phyloP scores from a whole-genome alignment of 2,888 invertebrate genomes.

The Eupeodes luniger region DNA sequence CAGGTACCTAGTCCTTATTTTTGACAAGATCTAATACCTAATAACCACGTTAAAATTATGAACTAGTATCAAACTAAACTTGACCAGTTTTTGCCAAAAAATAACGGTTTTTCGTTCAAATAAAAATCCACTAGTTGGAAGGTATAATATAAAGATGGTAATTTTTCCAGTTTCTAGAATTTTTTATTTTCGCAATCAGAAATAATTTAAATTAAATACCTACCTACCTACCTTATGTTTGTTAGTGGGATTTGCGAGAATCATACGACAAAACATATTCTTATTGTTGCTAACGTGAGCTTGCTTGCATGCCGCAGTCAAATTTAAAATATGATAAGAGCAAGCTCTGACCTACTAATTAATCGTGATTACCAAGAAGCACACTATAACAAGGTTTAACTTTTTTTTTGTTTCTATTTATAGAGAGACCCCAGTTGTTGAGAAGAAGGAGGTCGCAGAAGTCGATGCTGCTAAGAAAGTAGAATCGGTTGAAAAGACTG shows the following conservation, averaged over 20 bases:
- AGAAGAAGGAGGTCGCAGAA: slow-evolving; percentile 83
- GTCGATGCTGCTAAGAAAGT: slow-evolving; percentile 81
- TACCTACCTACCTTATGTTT: too few relatives aligned
- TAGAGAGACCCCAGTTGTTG: slow-evolving; percentile 83
- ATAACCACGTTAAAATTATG: too few relatives aligned
- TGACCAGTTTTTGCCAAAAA: too few relatives aligned
- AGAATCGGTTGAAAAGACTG: slow-evolving; percentile 79
- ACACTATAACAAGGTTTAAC: background rate
- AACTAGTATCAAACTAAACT: too few relatives aligned
- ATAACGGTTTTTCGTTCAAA: too few relatives aligned
- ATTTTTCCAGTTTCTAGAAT: too few relatives aligned
- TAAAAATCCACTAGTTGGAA: too few relatives aligned
- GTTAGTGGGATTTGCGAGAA: background rate
- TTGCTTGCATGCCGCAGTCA: background rate
- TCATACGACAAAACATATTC: background rate
- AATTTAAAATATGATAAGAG: slow-evolving; percentile 18
- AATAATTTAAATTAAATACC: too few relatives aligned
- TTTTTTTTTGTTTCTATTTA: slow-evolving; percentile 33
- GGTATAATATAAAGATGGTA: too few relatives aligned
- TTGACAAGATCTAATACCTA: too few relatives aligned
- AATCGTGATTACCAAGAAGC: background rate
- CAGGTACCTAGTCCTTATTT: too few relatives aligned
- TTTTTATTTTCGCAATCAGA: too few relatives aligned
- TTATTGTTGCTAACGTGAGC: background rate
- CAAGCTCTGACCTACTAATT: background rate